Base-by-base conservation (phyloP, 2,113 vertebrate genomes). In the Okapia johnstoni region DNA sequence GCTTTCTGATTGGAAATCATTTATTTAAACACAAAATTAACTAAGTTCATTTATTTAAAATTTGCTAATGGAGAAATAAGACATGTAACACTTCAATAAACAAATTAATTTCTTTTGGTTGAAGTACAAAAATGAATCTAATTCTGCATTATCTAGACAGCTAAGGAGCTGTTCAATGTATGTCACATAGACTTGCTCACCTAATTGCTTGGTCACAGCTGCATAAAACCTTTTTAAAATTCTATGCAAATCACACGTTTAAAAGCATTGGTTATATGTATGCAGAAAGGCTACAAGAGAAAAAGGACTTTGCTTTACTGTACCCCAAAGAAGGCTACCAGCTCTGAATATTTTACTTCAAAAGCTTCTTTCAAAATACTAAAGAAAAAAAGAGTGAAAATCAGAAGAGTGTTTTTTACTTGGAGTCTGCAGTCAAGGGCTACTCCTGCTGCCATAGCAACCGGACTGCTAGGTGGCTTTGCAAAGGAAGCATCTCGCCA, bases 361-460 rank as follows among this genome's bases (percentile, higher is more conserved):
- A 88, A 57, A 46, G 28, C 73, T 83, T 92, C 50, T 95, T 95
- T 73, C 36, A 92, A 89, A 97, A 79, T 54, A 93, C 83, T 61
- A 46, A 28, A 36, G n/a, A 48, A 33, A 4, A 19, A 50, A 21
- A 10, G 28, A 4, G 46, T 92, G 66, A n/a, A 58, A 61, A 36
- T 84, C 84, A 77, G 70, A 30, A 63, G 36, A 55, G 91, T 52
- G 4, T 21, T 63, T 80, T 60, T 76, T 57, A n/a, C 85, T 77
- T 94, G 92, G 80, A 26, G 96, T 97, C 55, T 76, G 33, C 73
- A 33, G 66, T n/a, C 46, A 76, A 97, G 54, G 63, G 58, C 54
- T 90, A 76, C 55, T 80, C n/a, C 55, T 93, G 97, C 85, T 98
- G 89, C 80, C 96, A 96, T 98, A 95, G 98, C 97, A 98, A 98